Conservation (phyloP, 2,113 vertebrate species). For the Engystomops pustulosus region DNA sequence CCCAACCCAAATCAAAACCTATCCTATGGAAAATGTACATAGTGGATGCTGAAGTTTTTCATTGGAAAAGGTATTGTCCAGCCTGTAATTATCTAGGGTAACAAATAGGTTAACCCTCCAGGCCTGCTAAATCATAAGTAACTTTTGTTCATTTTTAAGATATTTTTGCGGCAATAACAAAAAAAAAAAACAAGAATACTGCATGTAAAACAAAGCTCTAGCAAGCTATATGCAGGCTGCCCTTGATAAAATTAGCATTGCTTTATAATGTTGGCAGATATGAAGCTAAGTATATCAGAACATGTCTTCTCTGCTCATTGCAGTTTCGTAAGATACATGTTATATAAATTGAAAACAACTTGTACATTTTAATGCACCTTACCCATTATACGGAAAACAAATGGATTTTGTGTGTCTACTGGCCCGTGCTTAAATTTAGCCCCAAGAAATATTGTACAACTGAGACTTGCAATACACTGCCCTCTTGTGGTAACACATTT, state of each 20-base stretch:
- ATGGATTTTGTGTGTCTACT: slow-evolving; percentile 40
- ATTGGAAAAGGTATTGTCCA: background rate
- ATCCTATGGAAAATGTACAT: background rate
- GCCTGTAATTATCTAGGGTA: background rate
- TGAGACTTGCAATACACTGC: slow-evolving; percentile 41
- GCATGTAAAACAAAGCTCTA: background rate
- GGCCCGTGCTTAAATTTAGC: slow-evolving; percentile 48
- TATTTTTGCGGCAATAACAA: background rate
- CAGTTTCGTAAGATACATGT: background rate
- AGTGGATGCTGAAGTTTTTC: background rate
- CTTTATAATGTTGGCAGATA: background rate
- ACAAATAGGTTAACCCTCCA: background rate
- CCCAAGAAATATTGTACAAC: slow-evolving; percentile 32
- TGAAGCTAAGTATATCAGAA: slow-evolving; percentile 11
- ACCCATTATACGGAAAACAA: slow-evolving; percentile 18
- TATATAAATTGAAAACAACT: slow-evolving; percentile 41
- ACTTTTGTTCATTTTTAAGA: background rate
- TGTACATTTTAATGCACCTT: slow-evolving; percentile 34
- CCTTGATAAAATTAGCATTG: slow-evolving; percentile 16
- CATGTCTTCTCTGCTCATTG: background rate
- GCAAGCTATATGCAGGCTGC: background rate
- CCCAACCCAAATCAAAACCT: too few species aligned
- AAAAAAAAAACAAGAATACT: background rate
- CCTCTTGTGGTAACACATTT: slow-evolving; percentile 38
- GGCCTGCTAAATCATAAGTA: background rate